Conservation (phyloP, 2,797 vertebrate species). For the Poeciliopsis turneri region DNA sequence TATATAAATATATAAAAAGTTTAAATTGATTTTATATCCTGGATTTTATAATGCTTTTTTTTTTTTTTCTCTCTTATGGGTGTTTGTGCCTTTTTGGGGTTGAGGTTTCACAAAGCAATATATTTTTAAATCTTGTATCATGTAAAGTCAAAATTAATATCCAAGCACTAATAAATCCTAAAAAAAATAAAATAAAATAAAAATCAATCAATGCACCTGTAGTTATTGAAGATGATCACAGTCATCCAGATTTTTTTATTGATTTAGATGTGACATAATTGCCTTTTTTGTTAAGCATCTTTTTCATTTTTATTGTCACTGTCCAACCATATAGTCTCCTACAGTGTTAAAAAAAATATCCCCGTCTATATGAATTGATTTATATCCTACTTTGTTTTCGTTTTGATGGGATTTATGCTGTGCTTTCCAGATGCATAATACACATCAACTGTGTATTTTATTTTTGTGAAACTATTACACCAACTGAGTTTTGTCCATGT, state of each 20-base stretch:
- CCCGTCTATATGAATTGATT: conserved; percentile 35
- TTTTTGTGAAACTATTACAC: conserved; percentile 80
- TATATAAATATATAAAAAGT: conserved; percentile 79
- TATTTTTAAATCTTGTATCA: conserved; percentile 61
- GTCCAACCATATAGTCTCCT: conserved; percentile 17
- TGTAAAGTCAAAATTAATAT: conserved; percentile 61
- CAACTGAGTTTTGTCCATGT: conserved; percentile 80
- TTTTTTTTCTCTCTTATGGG: conserved; percentile 32
- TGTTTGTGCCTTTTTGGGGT: conserved; percentile 73
- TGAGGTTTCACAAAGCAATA: conserved; percentile 74
- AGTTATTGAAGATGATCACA: conserved; percentile 45
- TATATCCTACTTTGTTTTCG: conserved; percentile 53
- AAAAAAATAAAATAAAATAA: conserved; percentile 32
- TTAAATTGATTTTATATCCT: conserved; percentile 81
- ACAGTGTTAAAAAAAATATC: conserved; percentile 25
- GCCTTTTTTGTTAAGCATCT: conserved; percentile 38
- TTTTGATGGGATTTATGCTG: conserved; percentile 84
- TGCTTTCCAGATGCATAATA: conserved; percentile 75
- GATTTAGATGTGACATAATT: conserved; percentile 57
- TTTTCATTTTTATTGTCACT: conserved; percentile 39
- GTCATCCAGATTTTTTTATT: conserved; percentile 47
- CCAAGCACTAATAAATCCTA: conserved; percentile 77
- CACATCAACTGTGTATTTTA: conserved; percentile 77
- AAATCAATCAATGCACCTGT: conserved; percentile 50
- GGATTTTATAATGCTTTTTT: conserved; percentile 65